Conservation (phyloP, 2,888 invertebrate species). For the Macrophya alboannulata region DNA sequence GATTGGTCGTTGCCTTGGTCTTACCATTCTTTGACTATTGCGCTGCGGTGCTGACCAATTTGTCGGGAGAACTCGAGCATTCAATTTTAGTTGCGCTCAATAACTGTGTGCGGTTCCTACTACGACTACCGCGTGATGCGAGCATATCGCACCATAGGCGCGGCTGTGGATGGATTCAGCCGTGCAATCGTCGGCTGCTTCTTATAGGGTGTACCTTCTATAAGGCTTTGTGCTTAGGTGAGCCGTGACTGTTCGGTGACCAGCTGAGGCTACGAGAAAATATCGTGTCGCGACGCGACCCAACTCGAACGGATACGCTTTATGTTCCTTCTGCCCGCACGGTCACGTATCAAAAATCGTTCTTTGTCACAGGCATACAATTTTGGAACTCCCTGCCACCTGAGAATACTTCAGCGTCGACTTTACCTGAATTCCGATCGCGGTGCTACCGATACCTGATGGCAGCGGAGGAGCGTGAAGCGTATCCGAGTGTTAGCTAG, state of each 20-base stretch:
- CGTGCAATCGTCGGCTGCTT: neutral
- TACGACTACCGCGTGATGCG: neutral
- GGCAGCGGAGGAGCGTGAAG: neutral
- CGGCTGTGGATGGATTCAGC: neutral
- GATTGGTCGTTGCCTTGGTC: constrained; percentile 1
- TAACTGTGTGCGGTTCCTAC: neutral
- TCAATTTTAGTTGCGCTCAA: neutral
- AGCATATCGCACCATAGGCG: neutral
- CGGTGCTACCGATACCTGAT: neutral
- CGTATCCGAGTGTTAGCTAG: neutral
- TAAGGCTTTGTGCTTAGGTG: neutral
- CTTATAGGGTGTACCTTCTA: neutral
- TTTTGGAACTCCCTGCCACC: constrained; percentile 7
- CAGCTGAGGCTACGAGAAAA: neutral
- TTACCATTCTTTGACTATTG: constrained; percentile 35
- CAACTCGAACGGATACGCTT: neutral
- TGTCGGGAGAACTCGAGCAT: neutral
- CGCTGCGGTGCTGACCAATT: neutral
- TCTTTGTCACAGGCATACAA: neutral
- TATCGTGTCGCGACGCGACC: neutral
- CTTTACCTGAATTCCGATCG: neutral
- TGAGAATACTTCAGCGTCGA: neutral
- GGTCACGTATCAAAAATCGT: neutral
- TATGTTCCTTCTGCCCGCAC: neutral
- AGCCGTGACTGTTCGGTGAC: neutral